A percentile compares a stretch with the other conserved stretches of the same genome.
Conservation (phyloP, 2,797 vertebrate genomes). For the Neosilurus hyrtlii region DNA sequence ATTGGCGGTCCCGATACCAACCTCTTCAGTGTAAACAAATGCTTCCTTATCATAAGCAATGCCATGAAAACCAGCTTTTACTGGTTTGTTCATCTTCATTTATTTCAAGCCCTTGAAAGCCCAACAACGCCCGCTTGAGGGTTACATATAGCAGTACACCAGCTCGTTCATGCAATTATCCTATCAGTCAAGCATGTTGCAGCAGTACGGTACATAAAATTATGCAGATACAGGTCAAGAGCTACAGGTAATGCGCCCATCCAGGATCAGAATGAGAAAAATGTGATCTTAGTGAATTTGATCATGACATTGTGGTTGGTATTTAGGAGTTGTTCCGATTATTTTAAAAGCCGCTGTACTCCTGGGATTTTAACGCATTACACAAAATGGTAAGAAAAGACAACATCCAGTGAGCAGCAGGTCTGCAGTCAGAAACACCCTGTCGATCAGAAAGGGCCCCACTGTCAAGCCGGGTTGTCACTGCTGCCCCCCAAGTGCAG, state of each 20-base stretch:
- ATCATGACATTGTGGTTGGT: background rate
- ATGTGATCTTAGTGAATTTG: background rate
- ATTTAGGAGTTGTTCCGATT: background rate
- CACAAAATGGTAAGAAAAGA: background rate
- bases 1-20: too few species aligned
- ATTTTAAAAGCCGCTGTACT: background rate
- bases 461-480: too few species aligned
- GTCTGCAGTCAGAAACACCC: background rate
- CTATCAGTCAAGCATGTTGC: background rate
- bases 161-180: background rate
- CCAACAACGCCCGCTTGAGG: too few species aligned
- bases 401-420: background rate
- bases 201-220: background rate
- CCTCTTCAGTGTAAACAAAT: too few species aligned
- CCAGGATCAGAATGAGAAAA: background rate
- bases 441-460: too few species aligned
- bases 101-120: too few species aligned
- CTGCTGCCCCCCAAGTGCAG: too few species aligned
- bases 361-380: background rate
- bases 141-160: background rate
- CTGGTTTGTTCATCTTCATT: too few species aligned
- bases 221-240: too few species aligned
- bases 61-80: too few species aligned
- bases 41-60: too few species aligned
- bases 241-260: background rate